Evolutionary conservation across 2,797 vertebrate species (phyloP).

Genomic region (Anas flavirostris): DNA sequence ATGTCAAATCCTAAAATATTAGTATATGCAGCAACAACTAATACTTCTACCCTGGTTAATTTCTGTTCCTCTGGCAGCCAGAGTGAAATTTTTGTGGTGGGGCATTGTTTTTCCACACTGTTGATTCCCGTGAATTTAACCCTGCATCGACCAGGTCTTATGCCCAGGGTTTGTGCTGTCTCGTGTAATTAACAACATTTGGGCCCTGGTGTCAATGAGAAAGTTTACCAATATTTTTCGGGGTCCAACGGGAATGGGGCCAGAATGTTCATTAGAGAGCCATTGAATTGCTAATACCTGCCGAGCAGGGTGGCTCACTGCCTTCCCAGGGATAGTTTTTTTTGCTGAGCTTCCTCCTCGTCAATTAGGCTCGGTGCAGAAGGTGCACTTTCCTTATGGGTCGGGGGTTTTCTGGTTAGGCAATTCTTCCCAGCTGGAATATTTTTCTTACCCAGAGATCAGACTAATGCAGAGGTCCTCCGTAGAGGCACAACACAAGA

Average conservation of each 20-base stretch:
- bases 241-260: neutral
- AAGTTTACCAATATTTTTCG: neutral
- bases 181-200: neutral
- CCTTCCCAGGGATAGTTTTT: neutral
- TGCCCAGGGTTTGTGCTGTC: too few species aligned
- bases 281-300: neutral
- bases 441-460: too few species aligned
- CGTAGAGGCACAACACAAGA: too few species aligned
- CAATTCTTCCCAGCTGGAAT: too few species aligned
- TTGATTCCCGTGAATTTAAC: too few species aligned
- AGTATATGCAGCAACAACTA: too few species aligned
- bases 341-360: neutral
- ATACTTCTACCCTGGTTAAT: too few species aligned
- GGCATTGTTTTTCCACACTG: too few species aligned
- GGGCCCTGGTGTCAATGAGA: neutral
- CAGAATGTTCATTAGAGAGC: neutral
- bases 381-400: neutral
- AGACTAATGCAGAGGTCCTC: neutral
- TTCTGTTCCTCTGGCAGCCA: too few species aligned
- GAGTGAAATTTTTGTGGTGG: too few species aligned
- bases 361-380: neutral
- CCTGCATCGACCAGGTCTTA: too few species aligned
- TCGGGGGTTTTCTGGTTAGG: neutral
- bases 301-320: neutral
- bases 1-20: too few species aligned